Base-by-base conservation (phyloP, 2,888 invertebrate genomes). In the Octonoba sinensis region DNA sequence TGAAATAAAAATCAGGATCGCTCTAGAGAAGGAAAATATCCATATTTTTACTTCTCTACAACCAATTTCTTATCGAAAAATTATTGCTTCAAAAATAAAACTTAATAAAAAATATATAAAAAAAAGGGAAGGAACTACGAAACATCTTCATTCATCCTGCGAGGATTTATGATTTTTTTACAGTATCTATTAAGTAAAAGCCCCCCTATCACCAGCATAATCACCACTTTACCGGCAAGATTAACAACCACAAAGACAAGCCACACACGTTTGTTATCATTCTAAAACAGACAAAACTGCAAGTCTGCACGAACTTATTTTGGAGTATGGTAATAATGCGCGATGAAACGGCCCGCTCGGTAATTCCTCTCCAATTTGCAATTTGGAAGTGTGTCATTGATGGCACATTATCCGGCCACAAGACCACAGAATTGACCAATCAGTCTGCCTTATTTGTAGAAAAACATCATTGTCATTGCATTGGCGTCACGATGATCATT, bases 401-500 rank as follows among this genome's bases (percentile, higher is more conserved):
- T 54, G 57, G 56, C 65, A 51, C 72, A 72, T 67, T 66, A 72
- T n/a, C 27, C 18, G 27, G 72, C 78, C 73, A 57, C 79, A 81
- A 81, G 54, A 36, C 54, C 36, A 56, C 65, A 36, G 20, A 62
- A 62, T 18, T 44, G 46, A 46, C 73, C 73, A 81, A 73, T 81
- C 78, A 69, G 47, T 56, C 46, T n/a, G 54, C 54, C 69, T 76
- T 66, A 71, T 71, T 77, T 22, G 18, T n/a, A 65, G 64, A 60
- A 65, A 78, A 65, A 71, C 60, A 51, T 57, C 56, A 81, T 81
- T 81, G 79, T 81, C 79, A 81, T 81, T 81, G 73, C 47, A 36
- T 73, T 69, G 79, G 79, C 79, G 73, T 81, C 79, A 69, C 62
- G 78, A 67, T 18, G 69, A 73, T 81, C 79, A 81, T 81, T 81